phyloP scores from a whole-genome alignment of 2,797 vertebrate genomes.

The Diplodus puntazzo region DNA sequence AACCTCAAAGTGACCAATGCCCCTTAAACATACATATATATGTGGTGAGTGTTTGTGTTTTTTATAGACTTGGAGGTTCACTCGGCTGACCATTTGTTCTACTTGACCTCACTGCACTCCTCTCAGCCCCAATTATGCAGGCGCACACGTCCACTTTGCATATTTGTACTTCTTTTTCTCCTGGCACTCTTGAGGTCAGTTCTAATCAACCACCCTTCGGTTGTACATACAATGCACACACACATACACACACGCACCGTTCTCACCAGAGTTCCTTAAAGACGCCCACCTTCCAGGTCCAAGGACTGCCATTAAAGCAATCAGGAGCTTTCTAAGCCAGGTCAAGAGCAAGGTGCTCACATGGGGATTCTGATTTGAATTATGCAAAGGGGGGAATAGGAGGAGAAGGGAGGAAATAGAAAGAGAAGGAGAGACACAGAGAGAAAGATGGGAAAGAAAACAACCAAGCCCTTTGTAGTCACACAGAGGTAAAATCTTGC shows the following conservation, averaged over 20 bases:
- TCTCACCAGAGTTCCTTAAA: constrained; percentile 77
- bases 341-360: constrained; percentile 81
- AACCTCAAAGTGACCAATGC: constrained; percentile 60
- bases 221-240: constrained; percentile 59
- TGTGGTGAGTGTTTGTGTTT: constrained; percentile 47
- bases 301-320: constrained; percentile 87
- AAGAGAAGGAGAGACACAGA: constrained; percentile 34
- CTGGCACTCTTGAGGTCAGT: constrained; percentile 79
- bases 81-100: constrained; percentile 73
- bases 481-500: constrained; percentile 45
- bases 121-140: constrained; percentile 76
- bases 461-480: constrained; percentile 48
- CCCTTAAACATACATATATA: constrained; percentile 55
- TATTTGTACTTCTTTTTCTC: constrained; percentile 76
- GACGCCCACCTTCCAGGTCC: constrained; percentile 79
- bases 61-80: constrained; percentile 56
- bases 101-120: constrained; percentile 73
- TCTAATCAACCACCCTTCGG: constrained; percentile 81
- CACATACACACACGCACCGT: constrained; percentile 30
- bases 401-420: constrained; percentile 64
- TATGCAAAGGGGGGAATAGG: constrained; percentile 67
- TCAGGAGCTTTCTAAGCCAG: constrained; percentile 82
- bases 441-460: constrained; percentile 62
- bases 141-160: constrained; percentile 76
- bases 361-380: constrained; percentile 83